phyloP scores from a whole-genome alignment of 2,113 vertebrate genomes.

The Cairina moschata region DNA sequence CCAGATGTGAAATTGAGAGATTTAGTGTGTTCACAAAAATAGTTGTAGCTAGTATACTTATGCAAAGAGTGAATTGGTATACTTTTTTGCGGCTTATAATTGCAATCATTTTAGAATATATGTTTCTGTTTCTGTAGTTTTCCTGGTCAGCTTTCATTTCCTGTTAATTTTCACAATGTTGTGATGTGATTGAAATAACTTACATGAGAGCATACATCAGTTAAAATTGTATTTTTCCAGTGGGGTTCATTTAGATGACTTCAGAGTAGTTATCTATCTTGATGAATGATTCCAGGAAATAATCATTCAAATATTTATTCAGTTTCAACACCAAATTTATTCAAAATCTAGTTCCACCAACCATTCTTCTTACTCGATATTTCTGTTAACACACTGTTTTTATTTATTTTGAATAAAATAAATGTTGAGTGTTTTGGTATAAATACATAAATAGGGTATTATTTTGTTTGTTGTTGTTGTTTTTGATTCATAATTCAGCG shows the following conservation, averaged over 20 bases:
- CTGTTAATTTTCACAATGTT: neutral
- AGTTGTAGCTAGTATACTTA: neutral
- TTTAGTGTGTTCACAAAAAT: neutral
- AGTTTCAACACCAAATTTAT: neutral
- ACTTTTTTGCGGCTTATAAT: neutral
- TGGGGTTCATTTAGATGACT: neutral
- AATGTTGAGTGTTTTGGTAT: neutral
- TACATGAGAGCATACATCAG: neutral
- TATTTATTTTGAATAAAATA: neutral
- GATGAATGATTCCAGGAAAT: neutral
- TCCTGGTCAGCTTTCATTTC: neutral
- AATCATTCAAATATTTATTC: neutral
- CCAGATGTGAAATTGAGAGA: neutral
- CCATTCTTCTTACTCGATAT: neutral
- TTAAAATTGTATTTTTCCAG: neutral
- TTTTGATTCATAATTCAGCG: neutral
- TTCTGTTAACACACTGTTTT: neutral
- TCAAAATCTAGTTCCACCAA: neutral
- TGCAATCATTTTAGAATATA: neutral
- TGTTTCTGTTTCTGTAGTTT: neutral
- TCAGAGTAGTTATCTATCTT: neutral
- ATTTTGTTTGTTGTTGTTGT: neutral
- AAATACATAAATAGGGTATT: neutral
- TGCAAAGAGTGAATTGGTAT: neutral
- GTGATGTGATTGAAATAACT: neutral